Base-by-base conservation (phyloP, 2,888 invertebrate genomes). In the Balanococcus diminutus region DNA sequence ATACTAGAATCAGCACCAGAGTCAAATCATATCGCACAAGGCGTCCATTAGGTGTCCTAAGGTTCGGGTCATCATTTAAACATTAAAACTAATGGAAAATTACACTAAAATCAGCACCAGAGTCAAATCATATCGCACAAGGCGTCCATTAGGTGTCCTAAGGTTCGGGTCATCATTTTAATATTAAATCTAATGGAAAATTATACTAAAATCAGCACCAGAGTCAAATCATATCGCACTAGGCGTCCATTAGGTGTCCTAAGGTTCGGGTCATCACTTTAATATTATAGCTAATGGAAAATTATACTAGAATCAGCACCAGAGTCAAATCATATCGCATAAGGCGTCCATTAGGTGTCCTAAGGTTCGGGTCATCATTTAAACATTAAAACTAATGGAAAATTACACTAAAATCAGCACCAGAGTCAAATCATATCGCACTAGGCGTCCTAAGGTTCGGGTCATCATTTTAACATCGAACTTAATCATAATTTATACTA, bases 121-220 rank as follows among this genome's bases (percentile, higher is more conserved):
- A 51, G 82, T 82, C 82, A 82, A 82, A 82, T 82, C 82, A 82
- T 82, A 28, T 51, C n/a, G 51, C 31, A 16, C 0, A 82, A 42
- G 16, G 82, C 82, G 31, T 82, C 82, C 16, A 46, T 51, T 82
- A 82, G 82, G 82, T 82, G 82, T 82, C 51, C 51, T 82, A 82
- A 82, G 82, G 31, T 82, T 22, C 32, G 22, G 28, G 82, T 82
- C 51, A 82, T 82, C 82, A 82, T 28, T 2, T 28, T 46, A 3
- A 1, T 16, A 0, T 9, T 61, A 22, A n/a, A 61, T 4, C 1
- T 81, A 39, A 51, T 36, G 4, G 22, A 81, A 4, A 22, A 19
- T 6, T 81, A 39, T 32, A 81, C 19, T 81, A 46, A 3, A 42
- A 46, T 82, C 46, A 81, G 46, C 11, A 82, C 39, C 14, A 42